Evolutionary conservation across 2,888 invertebrate genomes (phyloP), one percentile per base, ranked within the genome.

Genomic region (Phymatocera aterrima): DNA sequence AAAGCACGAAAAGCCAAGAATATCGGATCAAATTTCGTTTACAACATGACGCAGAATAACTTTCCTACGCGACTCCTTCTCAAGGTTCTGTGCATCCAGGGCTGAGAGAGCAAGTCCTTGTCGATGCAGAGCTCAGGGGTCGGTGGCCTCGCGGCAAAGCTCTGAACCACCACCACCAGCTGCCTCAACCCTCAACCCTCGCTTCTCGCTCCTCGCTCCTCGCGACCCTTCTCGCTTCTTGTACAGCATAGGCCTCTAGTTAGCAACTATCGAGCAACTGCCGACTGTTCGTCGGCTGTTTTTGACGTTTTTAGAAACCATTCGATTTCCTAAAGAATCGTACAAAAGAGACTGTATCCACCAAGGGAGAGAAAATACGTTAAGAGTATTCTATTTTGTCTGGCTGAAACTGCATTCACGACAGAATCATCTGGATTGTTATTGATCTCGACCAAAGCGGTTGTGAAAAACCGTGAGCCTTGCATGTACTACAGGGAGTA

Each of bases 261-360:
- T 43, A 68, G 24, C 68, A 43, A 68, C 68, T 28, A 68, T 24
- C 40, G n/a, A 68, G 43, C 68, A 64, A 24, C 15, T n/a, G n/a
- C n/a, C 34, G 61, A 18, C 34, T 61, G 34, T 34, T 34, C 40
- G 40, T 70, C 77, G 77, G 48, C 77, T 77, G 77, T 77, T 77
- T 68, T 77, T 65, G 77, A 77, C 77, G 51, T 77, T 77, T 65
- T 48, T 51, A 28, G 21, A 21, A 68, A 77, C 65, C 51, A 77
- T 77, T 60, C 51, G 77, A 65, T 77, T 51, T 77, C 34, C 3
- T 21, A 51, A 18, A 21, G 48, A 37, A 12, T n/a, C 21, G 77
- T 46, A 21, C 46, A 24, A 28, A 68, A 24, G 46, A 46, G 68
- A 28, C 6, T 3, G 18, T 24, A 12, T 24, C 65, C 10, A 12